Conservation (phyloP, 1,140 invertebrate species). For the Hirudo medicinalis region DNA sequence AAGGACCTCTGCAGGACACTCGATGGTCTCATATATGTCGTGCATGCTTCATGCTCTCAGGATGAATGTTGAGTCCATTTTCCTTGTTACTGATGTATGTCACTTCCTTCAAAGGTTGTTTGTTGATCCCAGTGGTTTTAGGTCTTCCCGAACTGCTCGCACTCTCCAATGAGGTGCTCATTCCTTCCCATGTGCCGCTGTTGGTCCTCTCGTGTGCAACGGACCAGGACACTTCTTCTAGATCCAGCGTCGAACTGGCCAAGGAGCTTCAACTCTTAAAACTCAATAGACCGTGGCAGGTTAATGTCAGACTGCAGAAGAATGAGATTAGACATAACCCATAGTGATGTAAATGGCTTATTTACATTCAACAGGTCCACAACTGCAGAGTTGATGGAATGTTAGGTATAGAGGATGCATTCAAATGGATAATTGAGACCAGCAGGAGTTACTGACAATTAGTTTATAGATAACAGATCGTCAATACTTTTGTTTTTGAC, state of each 20-base stretch:
- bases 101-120: not conserved
- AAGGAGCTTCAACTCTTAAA: slow-evolving; percentile 12
- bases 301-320: not conserved
- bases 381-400: slow-evolving; percentile 9
- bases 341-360: too few relatives aligned
- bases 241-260: slow-evolving; percentile 14
- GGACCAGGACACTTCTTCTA: not conserved
- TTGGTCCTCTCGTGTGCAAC: slow-evolving; percentile 17
- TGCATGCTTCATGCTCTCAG: slow-evolving; percentile 13
- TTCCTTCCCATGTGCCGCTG: slow-evolving; percentile 10
- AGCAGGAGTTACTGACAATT: not conserved
- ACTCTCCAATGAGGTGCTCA: slow-evolving; percentile 13
- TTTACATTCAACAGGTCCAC: not conserved
- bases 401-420: slow-evolving; percentile 4
- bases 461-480: too few relatives aligned
- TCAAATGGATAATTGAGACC: slow-evolving; percentile 9
- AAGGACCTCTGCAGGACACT: slow-evolving; percentile 23
- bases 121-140: slow-evolving; percentile 9
- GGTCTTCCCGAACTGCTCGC: slow-evolving; percentile 16
- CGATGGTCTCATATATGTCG: slow-evolving; percentile 23
- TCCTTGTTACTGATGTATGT: not conserved
- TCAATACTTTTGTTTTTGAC: too few relatives aligned
- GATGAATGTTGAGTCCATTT: slow-evolving; percentile 18
- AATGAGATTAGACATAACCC: not conserved
- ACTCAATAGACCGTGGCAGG: slow-evolving; percentile 23